These are phyloP conservation scores for Incurvaria masculella DNA, from an alignment of 2,888 invertebrate species.

Conservation along the genomic window DNA sequence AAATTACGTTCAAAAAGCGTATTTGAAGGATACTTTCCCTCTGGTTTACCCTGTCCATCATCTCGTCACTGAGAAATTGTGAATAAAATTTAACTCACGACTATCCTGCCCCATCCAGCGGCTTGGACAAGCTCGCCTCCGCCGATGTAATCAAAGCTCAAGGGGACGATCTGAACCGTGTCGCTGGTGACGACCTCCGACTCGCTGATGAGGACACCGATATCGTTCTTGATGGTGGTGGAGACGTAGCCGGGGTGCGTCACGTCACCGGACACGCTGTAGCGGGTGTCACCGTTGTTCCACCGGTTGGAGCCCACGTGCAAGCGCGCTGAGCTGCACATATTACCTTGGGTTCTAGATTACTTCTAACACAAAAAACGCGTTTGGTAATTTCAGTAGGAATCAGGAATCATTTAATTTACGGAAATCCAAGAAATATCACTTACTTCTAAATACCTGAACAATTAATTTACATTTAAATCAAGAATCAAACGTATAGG, in stretches of 20 bases:
- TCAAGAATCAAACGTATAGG: constrained; percentile 6
- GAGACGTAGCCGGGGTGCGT: constrained; percentile 2
- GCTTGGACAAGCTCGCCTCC: neutral
- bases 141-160: neutral
- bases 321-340: neutral
- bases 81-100: neutral
- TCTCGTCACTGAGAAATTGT: neutral
- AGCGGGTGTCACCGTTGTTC: neutral
- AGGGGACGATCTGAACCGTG: neutral
- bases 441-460: neutral
- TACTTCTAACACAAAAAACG: constrained; percentile 19
- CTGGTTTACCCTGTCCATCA: no score
- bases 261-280: neutral
- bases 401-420: constrained; percentile 18
- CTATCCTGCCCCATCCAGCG: neutral
- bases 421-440: neutral
- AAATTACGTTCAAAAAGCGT: no score
- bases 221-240: constrained; percentile 1
- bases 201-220: neutral
- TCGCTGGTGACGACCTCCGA: neutral
- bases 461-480: neutral
- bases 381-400: constrained; percentile 29
- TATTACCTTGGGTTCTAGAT: no score
- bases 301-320: neutral
- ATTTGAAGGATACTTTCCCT: no score